Evolutionary conservation across 1,140 invertebrate genomes (phyloP), one percentile per base, ranked within the genome.

Genomic region (Zaprionus kolodkinae): DNA sequence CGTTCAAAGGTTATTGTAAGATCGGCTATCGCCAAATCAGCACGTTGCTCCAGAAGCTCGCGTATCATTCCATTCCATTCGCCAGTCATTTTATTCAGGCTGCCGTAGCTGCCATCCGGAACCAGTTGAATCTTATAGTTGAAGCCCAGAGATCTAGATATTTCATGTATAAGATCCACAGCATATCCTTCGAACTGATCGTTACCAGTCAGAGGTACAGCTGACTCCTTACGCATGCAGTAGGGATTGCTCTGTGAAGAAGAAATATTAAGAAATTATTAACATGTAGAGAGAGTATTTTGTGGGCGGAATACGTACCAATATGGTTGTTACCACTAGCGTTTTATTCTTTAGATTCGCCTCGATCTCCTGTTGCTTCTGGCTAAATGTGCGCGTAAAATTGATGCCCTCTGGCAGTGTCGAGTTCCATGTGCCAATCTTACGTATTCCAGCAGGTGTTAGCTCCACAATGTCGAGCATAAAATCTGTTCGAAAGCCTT

Each of bases 51-150:
- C 55, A 98, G 93, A 2, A 99, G 93, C 92, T 99, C 97, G 75
- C 96, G 95, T 76, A 99, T 98, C 96, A 99, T 98, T 43, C 98
- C 98, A 90, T 98, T 97, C 98, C 98, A 99, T 93, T 97, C 96
- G 85, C 95, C 88, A 0, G 95, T 96, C 83, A 96, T 94, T 70
- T 95, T 94, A 86, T 97, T 96, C 67, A 95, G 94, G 57, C 96
- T 96, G 1, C 97, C 97, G 91, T 98, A 97, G 81, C 95, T 94
- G 63, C 96, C 95, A 92, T 97, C 97, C 1, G 96, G 96, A 21
- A 96, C 96, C 60, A 97, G 93, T 68, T 95, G 94, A 87, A 97
- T 96, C 63, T 97, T 97, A 91, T 97, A 98, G 93, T 98, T 98
- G 93, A 99, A 98, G 64, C 97, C 96, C 54, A 98, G 94, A 52